These are phyloP conservation scores for Acronicta psi DNA, from an alignment of 2,888 invertebrate genomes.

Conservation along the genomic window DNA sequence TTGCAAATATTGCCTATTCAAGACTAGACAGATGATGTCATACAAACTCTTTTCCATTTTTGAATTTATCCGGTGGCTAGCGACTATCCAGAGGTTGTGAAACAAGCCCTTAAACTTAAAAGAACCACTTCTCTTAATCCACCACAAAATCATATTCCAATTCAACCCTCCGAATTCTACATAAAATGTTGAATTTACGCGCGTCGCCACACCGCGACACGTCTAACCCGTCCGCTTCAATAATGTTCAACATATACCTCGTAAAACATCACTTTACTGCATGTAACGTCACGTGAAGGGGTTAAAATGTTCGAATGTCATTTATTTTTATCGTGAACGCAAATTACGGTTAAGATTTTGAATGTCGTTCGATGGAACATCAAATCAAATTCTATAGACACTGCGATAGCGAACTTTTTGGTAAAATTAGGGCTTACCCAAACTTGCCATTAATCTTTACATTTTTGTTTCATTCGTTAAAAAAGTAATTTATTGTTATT, in stretches of 20 bases:
- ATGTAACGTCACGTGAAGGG: conserved; percentile 12
- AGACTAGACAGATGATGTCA: too few species aligned
- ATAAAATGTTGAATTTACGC: conserved; percentile 50
- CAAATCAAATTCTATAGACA: too few species aligned
- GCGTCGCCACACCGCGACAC: conserved; percentile 25
- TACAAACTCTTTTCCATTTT: too few species aligned
- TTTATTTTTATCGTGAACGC: conserved; percentile 19
- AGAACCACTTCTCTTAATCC: conserved; percentile 29
- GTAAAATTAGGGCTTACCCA: too few species aligned
- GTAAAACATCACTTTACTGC: conserved; percentile 34
- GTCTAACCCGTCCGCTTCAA: conserved; percentile 10
- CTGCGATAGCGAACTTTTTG: too few species aligned
- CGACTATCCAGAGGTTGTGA: too few species aligned
- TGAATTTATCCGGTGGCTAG: too few species aligned
- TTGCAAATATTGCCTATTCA: too few species aligned
- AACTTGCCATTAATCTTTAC: too few species aligned
- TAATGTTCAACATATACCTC: conserved; percentile 7
- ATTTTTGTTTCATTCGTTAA: too few species aligned
- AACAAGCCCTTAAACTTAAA: conserved; percentile 5
- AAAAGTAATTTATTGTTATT: too few species aligned
- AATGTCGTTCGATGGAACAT: conserved; percentile 1
- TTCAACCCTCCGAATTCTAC: conserved; percentile 24
- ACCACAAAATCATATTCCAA: conserved; percentile 43
- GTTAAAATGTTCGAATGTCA: conserved; percentile 27
- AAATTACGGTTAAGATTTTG: conserved; percentile 22